Base-by-base conservation (phyloP, 2,113 vertebrate species). In the Heterocephalus glaber region DNA sequence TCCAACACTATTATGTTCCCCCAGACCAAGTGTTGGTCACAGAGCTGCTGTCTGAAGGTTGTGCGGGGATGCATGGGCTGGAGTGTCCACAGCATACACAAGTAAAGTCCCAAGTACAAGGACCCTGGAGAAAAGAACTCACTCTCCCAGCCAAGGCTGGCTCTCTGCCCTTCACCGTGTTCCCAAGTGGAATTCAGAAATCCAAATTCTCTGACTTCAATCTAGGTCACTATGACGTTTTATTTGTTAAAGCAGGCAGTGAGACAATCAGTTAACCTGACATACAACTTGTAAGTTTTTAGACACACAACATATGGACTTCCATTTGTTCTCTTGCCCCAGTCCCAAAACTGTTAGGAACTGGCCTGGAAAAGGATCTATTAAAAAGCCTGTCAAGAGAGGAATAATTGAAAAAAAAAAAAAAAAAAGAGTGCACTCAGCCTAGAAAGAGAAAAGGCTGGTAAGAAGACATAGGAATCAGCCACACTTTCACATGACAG, bases 361-460 rank as follows among this genome's bases (percentile, higher is more conserved):
- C 63, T 24, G 47, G 4, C n/a, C 85, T 89, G 58, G 54, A 86
- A 94, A 90, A 85, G 5, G 26, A 80, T 86, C 60, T 90, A n/a
- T n/a, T n/a, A 56, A 84, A 94, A 90, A 76, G 22, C 35, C 7
- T 47, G 54, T 90, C 60, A 58, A 49, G 19, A 38, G 28, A 97
- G 47, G 13, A 92, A 80, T 26, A 68, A 61, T 19, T 65, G 38
- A 94, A 94, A 61, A 92, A 95, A 93, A 95, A n/a, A n/a, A n/a
- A 35, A 94, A 94, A 61, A 92, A 93, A 95, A 89, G 22, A 82
- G 58, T 58, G 81, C 49, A 79, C 33, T 95, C 47, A 95, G 65
- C 83, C 65, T 72, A 5, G 47, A n/a, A 95, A 94, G 47, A 88
- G 79, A 92, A 94, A 93, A 83, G 44, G 13, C 52, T 96, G 38